Conservation (phyloP, 2,113 vertebrate species). For the Apodemus sylvaticus region DNA sequence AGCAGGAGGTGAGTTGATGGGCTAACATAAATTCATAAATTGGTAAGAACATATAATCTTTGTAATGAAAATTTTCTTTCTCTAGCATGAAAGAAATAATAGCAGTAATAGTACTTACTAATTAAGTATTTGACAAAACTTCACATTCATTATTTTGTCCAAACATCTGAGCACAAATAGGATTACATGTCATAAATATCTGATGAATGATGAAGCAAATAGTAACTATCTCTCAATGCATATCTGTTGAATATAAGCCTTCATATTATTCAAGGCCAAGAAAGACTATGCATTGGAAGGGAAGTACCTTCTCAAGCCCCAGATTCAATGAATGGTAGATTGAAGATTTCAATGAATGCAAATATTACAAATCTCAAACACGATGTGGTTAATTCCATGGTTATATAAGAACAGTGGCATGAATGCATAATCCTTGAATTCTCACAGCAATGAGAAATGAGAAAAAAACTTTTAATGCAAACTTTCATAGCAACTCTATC, state of each 20-base stretch:
- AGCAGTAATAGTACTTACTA: neutral
- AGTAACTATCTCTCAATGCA: neutral
- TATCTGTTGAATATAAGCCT: neutral
- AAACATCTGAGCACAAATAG: neutral
- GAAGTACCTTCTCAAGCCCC: neutral
- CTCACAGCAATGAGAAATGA: neutral
- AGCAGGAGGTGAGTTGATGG: neutral
- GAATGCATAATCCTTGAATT: neutral
- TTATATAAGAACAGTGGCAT: neutral
- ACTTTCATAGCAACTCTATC: neutral
- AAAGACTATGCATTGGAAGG: neutral
- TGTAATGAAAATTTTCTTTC: neutral
- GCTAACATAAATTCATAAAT: neutral
- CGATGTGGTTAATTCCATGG: neutral
- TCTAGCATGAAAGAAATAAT: neutral
- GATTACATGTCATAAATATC: neutral
- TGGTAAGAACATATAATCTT: neutral
- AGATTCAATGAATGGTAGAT: neutral
- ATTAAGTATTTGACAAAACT: neutral
- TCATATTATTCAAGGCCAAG: neutral
- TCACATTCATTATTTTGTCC: neutral
- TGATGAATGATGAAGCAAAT: neutral
- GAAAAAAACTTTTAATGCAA: neutral
- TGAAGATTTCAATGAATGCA: neutral
- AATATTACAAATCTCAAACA: conserved; percentile 29